phyloP scores from a whole-genome alignment of 2,888 invertebrate species.

The Nebria salina region DNA sequence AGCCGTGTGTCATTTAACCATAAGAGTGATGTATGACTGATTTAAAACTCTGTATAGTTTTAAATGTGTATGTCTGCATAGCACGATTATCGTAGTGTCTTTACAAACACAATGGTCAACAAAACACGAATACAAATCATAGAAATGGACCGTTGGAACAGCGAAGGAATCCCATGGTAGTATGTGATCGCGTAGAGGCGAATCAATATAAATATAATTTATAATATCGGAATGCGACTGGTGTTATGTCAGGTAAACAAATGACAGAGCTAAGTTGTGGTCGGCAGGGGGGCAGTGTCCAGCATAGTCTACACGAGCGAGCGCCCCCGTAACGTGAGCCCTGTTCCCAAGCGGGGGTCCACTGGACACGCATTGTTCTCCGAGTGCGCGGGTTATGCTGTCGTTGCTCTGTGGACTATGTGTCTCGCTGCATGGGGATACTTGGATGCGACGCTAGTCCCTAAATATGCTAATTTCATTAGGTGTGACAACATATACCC shows the following conservation, averaged over 20 bases:
- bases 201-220: conserved; percentile 60
- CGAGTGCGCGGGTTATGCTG: neutral
- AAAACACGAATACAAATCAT: conserved; percentile 42
- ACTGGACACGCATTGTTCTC: conserved; percentile 22
- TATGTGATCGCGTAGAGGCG: conserved; percentile 26
- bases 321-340: conserved; percentile 21
- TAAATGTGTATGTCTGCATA: neutral
- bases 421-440: neutral
- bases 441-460: conserved; percentile 14
- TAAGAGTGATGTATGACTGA: neutral
- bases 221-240: conserved; percentile 58
- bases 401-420: neutral
- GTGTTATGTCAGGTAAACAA: conserved; percentile 57
- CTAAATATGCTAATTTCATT: conserved; percentile 46
- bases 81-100: conserved; percentile 16
- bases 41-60: no score
- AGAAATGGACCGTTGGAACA: conserved; percentile 23
- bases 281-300: conserved; percentile 49
- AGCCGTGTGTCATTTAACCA: neutral
- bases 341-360: conserved; percentile 28
- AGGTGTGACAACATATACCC: conserved; percentile 37
- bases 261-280: conserved; percentile 56
- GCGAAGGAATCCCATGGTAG: conserved; percentile 17
- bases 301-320: conserved; percentile 13
- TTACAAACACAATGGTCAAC: conserved; percentile 36